phyloP scores from a whole-genome alignment of 1,140 invertebrate species.

The Trichogramma pretiosum region DNA sequence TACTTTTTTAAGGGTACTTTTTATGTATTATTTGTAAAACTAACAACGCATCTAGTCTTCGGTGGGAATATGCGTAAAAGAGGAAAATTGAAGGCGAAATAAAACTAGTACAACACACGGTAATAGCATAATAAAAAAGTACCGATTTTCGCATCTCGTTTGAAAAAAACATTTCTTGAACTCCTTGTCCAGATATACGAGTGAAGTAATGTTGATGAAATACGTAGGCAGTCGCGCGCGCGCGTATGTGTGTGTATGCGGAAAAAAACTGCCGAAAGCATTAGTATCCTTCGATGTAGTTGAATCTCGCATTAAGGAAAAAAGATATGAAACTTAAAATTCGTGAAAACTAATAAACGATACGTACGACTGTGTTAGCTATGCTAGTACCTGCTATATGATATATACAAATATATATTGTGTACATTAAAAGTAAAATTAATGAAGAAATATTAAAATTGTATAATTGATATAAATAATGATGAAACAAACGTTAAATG shows the following conservation, averaged over 20 bases:
- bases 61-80: background rate
- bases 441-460: background rate
- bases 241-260: background rate
- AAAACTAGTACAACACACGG: background rate
- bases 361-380: conserved; percentile 48
- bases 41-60: conserved; percentile 15
- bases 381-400: conserved; percentile 49
- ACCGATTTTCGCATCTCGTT: conserved; percentile 3
- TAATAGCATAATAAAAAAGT: background rate
- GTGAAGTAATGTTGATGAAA: background rate
- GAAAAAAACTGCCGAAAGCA: conserved; percentile 20
- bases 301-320: conserved; percentile 18
- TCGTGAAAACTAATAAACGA: conserved; percentile 44
- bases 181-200: background rate
- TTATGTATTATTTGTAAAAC: conserved; percentile 15
- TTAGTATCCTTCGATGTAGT: conserved; percentile 37
- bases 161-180: background rate
- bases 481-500: too few species aligned
- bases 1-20: conserved; percentile 18
- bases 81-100: conserved; percentile 3
- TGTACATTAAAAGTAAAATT: background rate
- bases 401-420: too few species aligned
- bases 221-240: background rate
- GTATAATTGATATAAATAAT: too few species aligned
- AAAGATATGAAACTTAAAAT: conserved; percentile 26